Evolutionary conservation across 2,797 vertebrate species (phyloP).

Genomic region (Tapirus indicus): DNA sequence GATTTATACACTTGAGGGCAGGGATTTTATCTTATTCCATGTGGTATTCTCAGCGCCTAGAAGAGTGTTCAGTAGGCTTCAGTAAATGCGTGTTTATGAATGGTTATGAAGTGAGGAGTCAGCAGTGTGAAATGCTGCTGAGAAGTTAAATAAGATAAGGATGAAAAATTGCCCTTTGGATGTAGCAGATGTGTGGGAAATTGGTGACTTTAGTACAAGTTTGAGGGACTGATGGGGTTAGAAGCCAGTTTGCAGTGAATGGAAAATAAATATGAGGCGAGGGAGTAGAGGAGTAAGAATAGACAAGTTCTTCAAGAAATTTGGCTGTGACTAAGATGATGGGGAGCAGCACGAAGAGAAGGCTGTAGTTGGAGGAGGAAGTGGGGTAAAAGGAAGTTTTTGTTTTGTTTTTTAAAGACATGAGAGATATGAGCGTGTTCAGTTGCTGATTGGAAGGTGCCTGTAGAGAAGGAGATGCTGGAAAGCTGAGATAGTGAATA

Average conservation of each 20-base stretch:
- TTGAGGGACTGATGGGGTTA: background rate
- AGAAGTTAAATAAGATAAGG: background rate
- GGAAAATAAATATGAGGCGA: background rate
- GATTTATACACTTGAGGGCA: background rate
- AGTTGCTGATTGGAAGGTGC: background rate
- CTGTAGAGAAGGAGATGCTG: background rate
- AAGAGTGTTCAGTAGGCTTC: background rate
- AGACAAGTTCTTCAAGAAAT: background rate
- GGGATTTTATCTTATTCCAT: background rate
- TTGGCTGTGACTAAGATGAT: background rate
- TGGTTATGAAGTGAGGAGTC: background rate
- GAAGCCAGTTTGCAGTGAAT: background rate
- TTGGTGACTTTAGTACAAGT: background rate
- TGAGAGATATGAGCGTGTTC: background rate
- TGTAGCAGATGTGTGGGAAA: background rate
- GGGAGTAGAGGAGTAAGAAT: background rate
- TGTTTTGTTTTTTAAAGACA: background rate
- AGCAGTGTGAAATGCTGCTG: background rate
- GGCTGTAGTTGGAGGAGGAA: background rate
- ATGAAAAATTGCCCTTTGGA: background rate
- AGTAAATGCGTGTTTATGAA: background rate
- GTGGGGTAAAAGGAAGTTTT: background rate
- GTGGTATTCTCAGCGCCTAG: background rate
- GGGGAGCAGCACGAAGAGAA: background rate
- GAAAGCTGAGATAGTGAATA: background rate